Base-by-base conservation (phyloP, 2,797 vertebrate species). In the Thamnophis elegans region DNA sequence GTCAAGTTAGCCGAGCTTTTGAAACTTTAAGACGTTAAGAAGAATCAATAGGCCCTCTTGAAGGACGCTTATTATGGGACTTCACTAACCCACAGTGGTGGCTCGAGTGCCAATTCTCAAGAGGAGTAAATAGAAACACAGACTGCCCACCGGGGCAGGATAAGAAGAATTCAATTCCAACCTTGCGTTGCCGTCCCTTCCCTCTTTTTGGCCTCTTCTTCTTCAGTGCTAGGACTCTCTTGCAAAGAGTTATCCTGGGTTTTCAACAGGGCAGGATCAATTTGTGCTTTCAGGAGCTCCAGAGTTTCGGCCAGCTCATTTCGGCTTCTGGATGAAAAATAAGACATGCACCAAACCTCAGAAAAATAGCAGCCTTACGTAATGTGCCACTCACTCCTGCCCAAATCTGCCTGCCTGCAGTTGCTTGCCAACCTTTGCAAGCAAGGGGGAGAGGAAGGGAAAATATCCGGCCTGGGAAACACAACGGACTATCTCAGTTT, bases 251-350 rank as follows among this genome's bases (percentile, higher is more conserved):
- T 97, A 92, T 98, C 97, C 60, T 92, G 98, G 88, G 95, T 98
- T 95, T 97, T 98, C 96, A 99, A 92, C 47, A 98, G 96, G n/a
- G 97, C 98, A 28, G 98, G 98, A 87, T 98, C 98, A 14, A 99
- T 98, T 95, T 99, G 99, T 86, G 98, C 97, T 98, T 99, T 99
- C 95, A 99, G 96, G 92, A 99, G 98, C 88, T 99, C 98, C 92
- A 99, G 97, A 89, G 98, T 99, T 95, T 99, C 98, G 0, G 99
- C 99, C 94, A 99, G 97, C 89, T 99, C 99, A 1, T 99, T 99
- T 92, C 99, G 98, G 91, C 97, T 98, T 97, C 99, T 99, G 97
- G 92, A 97, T 87, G 58, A 62, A 93, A 68, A 86, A 93, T 93
- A 93, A 94, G 91, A 96, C 93, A 88, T 4, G 85, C 42, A 55